These are phyloP conservation scores for Gobius niger DNA, from an alignment of 2,113 vertebrate genomes.

Conservation along the genomic window DNA sequence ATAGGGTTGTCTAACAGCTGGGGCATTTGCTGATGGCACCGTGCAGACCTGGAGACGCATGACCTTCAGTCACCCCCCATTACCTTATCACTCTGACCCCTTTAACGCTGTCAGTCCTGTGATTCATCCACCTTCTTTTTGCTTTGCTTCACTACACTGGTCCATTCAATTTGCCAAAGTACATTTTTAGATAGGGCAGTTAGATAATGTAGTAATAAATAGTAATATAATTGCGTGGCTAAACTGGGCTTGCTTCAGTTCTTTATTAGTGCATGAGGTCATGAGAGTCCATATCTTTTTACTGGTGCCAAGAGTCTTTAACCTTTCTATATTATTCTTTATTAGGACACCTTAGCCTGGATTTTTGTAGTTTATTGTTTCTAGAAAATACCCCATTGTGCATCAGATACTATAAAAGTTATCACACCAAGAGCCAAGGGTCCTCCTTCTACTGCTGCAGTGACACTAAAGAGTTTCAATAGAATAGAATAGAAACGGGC, in stretches of 20 bases:
- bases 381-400: too few species aligned
- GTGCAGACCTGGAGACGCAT: background rate
- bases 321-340: too few species aligned
- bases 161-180: background rate
- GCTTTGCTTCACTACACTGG: background rate
- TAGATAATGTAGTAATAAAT: background rate
- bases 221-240: background rate
- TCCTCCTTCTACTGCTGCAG: too few species aligned
- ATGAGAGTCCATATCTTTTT: background rate
- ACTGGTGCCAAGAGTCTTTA: too few species aligned
- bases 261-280: background rate
- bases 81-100: background rate
- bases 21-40: background rate
- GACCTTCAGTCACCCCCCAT: background rate
- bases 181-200: background rate
- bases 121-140: background rate
- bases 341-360: too few species aligned
- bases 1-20: background rate
- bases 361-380: too few species aligned
- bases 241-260: background rate
- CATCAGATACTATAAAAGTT: too few species aligned
- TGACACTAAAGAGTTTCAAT: too few species aligned
- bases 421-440: too few species aligned
- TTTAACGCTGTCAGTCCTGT: slow-evolving; percentile 1
- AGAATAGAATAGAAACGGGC: too few species aligned